These are phyloP conservation scores for Bugula neritina DNA, from an alignment of 2,888 invertebrate species.

Conservation along the genomic window DNA sequence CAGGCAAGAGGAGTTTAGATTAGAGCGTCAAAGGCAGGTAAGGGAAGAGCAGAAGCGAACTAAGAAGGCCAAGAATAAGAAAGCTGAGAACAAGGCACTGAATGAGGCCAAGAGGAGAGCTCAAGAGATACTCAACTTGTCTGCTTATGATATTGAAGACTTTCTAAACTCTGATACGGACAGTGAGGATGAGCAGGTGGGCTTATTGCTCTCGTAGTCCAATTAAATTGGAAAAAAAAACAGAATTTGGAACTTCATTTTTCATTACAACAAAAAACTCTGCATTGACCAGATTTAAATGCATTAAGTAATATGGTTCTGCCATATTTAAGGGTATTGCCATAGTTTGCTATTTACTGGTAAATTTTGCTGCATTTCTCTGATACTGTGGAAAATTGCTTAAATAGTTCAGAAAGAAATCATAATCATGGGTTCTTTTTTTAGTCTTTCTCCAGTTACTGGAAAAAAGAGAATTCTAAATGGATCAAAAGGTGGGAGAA, in stretches of 20 bases:
- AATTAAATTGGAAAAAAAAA: too few species aligned
- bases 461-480: slow-evolving; percentile 38
- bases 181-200: neutral
- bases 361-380: too few species aligned
- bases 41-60: slow-evolving; percentile 17
- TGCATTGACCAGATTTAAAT: too few species aligned
- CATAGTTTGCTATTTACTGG: too few species aligned
- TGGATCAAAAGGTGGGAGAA: slow-evolving; percentile 47
- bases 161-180: slow-evolving; percentile 37
- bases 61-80: neutral
- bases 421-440: too few species aligned
- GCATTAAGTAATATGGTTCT: too few species aligned
- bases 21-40: neutral
- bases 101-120: slow-evolving; percentile 44
- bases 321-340: too few species aligned
- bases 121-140: slow-evolving; percentile 48
- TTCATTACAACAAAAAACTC: too few species aligned
- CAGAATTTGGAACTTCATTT: too few species aligned
- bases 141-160: slow-evolving; percentile 48
- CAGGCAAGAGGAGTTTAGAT: neutral
- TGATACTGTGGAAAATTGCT: too few species aligned
- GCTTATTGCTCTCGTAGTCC: too few species aligned
- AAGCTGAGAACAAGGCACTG: slow-evolving; percentile 32
- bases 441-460: slow-evolving; percentile 21
- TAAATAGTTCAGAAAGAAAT: too few species aligned